phyloP scores from a whole-genome alignment of 2,797 vertebrate species.

The Neosilurus mollespiculum region DNA sequence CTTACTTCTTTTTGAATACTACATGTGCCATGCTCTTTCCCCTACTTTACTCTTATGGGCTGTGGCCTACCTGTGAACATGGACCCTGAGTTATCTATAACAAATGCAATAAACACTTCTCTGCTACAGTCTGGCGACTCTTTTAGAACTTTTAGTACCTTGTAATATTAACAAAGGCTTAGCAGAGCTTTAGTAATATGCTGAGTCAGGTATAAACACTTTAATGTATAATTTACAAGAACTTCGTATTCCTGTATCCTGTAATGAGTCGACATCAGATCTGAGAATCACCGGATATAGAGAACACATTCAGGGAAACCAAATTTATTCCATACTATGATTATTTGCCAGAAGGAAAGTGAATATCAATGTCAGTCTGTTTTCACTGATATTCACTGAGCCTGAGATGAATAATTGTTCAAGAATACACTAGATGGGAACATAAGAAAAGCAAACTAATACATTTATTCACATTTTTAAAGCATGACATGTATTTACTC shows the following conservation, averaged over 20 bases:
- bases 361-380: too few species aligned
- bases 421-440: too few species aligned
- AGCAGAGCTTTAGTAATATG: not conserved
- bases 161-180: not conserved
- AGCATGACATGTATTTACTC: too few species aligned
- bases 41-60: not conserved
- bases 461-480: too few species aligned
- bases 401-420: too few species aligned
- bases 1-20: slow-evolving; percentile 55
- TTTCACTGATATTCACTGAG: not conserved
- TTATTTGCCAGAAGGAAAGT: too few species aligned
- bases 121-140: not conserved
- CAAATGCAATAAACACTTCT: not conserved
- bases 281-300: not conserved
- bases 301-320: not conserved
- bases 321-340: not conserved
- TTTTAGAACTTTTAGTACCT: too few species aligned
- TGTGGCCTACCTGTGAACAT: not conserved
- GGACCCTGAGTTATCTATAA: not conserved
- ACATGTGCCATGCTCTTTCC: slow-evolving; percentile 18
- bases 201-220: not conserved
- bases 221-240: not conserved
- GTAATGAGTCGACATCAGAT: not conserved
- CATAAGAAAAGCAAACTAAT: too few species aligned
- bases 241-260: not conserved